These are phyloP conservation scores for Beroe ovata DNA, from an alignment of 37 sponge, comb jelly and placozoan genomes.

Conservation along the genomic window DNA sequence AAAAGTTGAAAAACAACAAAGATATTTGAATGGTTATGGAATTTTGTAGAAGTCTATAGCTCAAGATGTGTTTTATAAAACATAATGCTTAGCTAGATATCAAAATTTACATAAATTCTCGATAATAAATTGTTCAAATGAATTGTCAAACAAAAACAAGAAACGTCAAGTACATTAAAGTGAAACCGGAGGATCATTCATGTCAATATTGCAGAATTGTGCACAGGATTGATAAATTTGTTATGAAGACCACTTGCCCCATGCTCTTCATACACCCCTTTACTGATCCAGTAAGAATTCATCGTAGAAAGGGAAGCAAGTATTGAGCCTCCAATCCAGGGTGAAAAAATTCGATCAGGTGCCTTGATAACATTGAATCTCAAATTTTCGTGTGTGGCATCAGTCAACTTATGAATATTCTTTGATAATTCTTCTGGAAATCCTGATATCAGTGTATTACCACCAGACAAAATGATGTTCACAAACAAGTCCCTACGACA, in stretches of 20 bases:
- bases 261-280: neutral
- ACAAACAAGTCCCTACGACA: neutral
- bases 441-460: neutral
- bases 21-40: too few relatives aligned
- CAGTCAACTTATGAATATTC: neutral
- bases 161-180: too few relatives aligned
- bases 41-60: too few relatives aligned
- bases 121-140: too few relatives aligned
- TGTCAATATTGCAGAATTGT: too few relatives aligned
- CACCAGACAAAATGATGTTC: conserved; percentile 29
- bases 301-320: neutral
- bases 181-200: too few relatives aligned
- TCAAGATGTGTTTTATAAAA: too few relatives aligned
- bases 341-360: neutral
- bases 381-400: neutral
- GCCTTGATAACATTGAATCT: neutral
- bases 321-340: conserved; percentile 3
- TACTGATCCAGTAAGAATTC: neutral
- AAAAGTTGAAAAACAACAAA: too few relatives aligned
- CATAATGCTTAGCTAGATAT: too few relatives aligned
- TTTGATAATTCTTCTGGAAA: neutral
- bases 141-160: too few relatives aligned
- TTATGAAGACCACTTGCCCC: neutral
- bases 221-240: neutral
- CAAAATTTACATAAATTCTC: too few relatives aligned